Base-by-base conservation (phyloP, 2,113 vertebrate species). In the Perca schrenkii region DNA sequence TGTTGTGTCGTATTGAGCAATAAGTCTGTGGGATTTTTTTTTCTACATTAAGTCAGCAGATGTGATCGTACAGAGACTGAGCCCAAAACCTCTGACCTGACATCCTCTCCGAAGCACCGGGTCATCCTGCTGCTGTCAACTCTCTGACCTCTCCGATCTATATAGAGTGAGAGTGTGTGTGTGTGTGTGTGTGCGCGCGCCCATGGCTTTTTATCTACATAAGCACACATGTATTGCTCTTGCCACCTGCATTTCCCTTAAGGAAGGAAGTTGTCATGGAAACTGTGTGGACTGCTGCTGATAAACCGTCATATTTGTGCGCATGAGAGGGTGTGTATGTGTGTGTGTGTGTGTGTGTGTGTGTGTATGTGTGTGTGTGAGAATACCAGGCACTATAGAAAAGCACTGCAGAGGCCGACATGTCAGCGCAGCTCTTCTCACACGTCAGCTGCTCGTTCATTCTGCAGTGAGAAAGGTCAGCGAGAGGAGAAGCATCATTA, bases 391-490 rank as follows among this genome's bases (percentile, higher is more conserved):
- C 1, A 0, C 40, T 53, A 12, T 11, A 47, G 50, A 61, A 21
- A 73, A 21, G 4, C 28, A 4, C 34, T 49, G 46, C 57, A 56
- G 52, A 57, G 58, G 28, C 25, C 0, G 13, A 63, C 34, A 25
- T 71, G 72, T 74, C 80, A 65, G 22, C 53, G 4, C 28, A 47
- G 31, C 66, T 71, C 71, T 40, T 54, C 16, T 82, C 79, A 63
- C 17, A 60, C 52, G n/a, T 81, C 84, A 68, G 57, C 67, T 34
- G 34, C 13, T 58, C 19, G 43, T 83, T 74, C 43, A 43, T 36
- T 64, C 60, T n/a, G 68, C 80, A 34, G 71, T 8, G 47, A 50
- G 74, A 83, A 88, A 88, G 92, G 91, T 91, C 89, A 82, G 52
- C 4, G 19, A 60, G 69, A 72, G 65, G 77, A 69, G 83, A 87